Percentiles rank a stretch among this genome's conserved stretches.
phyloP scores from a whole-genome alignment of 1,140 invertebrate genomes.

The Laupala kohalensis region DNA sequence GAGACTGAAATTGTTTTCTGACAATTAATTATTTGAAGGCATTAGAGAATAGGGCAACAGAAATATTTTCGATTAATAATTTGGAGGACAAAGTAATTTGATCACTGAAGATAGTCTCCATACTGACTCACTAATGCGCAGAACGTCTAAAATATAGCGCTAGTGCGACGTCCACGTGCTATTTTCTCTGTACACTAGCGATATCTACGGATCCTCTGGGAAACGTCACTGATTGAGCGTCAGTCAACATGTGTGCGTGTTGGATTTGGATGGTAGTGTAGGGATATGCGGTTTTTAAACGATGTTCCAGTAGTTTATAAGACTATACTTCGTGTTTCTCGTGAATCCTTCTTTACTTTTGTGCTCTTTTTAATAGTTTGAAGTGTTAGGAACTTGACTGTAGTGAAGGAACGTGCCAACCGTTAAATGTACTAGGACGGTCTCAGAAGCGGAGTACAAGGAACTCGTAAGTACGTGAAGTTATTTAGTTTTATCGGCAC shows the following conservation, averaged over 20 bases:
- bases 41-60: too few species aligned
- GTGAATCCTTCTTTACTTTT: neutral
- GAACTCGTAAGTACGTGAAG: neutral
- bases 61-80: too few species aligned
- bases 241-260: slow-evolving; percentile 6
- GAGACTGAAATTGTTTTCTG: too few species aligned
- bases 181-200: neutral
- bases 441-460: neutral
- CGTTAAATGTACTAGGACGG: neutral
- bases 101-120: too few species aligned
- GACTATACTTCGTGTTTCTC: neutral
- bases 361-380: neutral
- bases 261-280: neutral
- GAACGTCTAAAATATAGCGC: neutral
- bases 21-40: too few species aligned
- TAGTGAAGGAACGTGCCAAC: neutral
- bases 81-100: too few species aligned
- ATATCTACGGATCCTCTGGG: neutral
- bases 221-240: slow-evolving; percentile 2
- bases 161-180: neutral
- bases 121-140: too few species aligned
- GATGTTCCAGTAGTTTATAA: neutral
- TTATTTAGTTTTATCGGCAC: neutral
- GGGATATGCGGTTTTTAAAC: neutral
- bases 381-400: neutral